These are phyloP conservation scores for Tiliqua scincoides DNA, from an alignment of 2,113 vertebrate species.

Conservation along the genomic window DNA sequence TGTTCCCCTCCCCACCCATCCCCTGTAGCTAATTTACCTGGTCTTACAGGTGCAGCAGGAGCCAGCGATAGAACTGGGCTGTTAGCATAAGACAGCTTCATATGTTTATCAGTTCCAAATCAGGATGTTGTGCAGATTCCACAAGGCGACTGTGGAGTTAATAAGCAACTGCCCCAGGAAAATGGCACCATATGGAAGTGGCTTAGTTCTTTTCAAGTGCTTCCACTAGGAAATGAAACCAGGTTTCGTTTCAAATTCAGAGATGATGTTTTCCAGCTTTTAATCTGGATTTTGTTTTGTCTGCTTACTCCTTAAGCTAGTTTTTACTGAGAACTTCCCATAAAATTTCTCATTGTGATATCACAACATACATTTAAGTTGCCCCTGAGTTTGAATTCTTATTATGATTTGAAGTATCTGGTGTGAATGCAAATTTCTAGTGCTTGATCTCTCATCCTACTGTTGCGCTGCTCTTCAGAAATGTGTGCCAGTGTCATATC, in stretches of 20 bases:
- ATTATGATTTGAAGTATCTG: background rate
- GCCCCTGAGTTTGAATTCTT: no score
- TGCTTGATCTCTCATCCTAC: background rate
- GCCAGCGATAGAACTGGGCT: no score
- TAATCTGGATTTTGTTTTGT: background rate
- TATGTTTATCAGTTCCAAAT: background rate
- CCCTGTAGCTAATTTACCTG: no score
- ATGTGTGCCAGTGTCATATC: background rate
- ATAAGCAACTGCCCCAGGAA: background rate
- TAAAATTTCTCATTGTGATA: background rate
- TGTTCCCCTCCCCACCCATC: no score
- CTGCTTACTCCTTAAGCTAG: background rate
- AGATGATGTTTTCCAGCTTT: background rate
- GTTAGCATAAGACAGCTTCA: background rate
- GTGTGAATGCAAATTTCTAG: background rate
- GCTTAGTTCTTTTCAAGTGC: background rate
- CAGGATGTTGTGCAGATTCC: background rate
- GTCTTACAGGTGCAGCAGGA: no score
- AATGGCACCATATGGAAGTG: background rate
- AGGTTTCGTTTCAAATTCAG: conserved; percentile 6
- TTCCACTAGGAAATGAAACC: conserved; percentile 19
- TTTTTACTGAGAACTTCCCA: background rate
- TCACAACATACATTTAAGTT: background rate
- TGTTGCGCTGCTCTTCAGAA: background rate
- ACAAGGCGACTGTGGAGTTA: background rate